A percentile compares a stretch with the other conserved stretches of the same genome.
Conservation (phyloP, 2,113 vertebrate species). For the Pachypanchax playfairii region DNA sequence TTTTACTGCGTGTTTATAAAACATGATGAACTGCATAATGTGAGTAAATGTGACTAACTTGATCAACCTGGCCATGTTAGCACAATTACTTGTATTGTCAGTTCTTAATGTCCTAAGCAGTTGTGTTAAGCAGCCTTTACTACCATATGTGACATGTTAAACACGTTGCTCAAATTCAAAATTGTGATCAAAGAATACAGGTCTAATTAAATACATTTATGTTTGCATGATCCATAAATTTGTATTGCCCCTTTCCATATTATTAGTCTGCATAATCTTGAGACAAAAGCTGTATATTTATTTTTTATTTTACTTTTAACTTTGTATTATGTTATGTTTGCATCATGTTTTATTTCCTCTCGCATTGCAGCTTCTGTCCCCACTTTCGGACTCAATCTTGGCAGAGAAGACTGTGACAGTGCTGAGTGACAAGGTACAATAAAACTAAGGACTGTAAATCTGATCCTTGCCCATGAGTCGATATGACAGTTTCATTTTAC, state of each 20-base stretch:
- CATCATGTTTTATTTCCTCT: not conserved
- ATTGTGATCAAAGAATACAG: not conserved
- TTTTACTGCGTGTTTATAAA: not conserved
- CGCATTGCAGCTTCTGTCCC: conserved; percentile 87
- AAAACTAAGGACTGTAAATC: too few species aligned
- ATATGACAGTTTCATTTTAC: too few species aligned
- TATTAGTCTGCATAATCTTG: not conserved
- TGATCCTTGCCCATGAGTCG: too few species aligned
- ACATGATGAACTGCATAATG: not conserved
- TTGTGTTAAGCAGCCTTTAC: too few species aligned
- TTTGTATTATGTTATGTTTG: not conserved
- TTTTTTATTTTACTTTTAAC: not conserved
- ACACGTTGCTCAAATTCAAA: too few species aligned
- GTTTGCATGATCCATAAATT: not conserved
- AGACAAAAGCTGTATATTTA: not conserved
- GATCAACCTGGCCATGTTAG: too few species aligned
- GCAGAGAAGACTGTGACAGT: conserved; percentile 95
- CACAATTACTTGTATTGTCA: not conserved
- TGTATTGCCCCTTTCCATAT: not conserved
- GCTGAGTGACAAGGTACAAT: conserved; percentile 90
- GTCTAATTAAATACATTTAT: not conserved
- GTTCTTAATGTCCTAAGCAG: not conserved
- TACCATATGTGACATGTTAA: too few species aligned
- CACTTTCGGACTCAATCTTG: conserved; percentile 94
- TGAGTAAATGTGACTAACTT: too few species aligned